phyloP scores from a whole-genome alignment of 2,888 invertebrate genomes.

The Cybosia mesomella region DNA sequence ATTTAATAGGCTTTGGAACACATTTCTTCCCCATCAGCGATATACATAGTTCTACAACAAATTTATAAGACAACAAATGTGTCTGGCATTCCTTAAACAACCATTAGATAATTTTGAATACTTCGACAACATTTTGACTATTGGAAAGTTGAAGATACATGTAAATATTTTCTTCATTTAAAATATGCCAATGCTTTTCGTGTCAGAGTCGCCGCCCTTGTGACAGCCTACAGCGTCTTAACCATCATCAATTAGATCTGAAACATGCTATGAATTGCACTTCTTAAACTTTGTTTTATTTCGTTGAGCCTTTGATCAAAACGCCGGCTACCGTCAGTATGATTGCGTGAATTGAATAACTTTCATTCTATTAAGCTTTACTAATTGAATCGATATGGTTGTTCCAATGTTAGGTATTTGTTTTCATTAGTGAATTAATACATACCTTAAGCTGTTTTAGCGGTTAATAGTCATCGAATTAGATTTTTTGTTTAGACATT shows the following conservation, averaged over 20 bases:
- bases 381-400: constrained; percentile 72
- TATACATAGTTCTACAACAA: constrained; percentile 31
- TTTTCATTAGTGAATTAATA: constrained; percentile 66
- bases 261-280: constrained; percentile 65
- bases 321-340: constrained; percentile 59
- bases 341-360: constrained; percentile 64
- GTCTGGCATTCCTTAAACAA: constrained; percentile 51
- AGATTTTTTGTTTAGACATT: constrained; percentile 34
- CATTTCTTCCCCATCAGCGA: constrained; percentile 20
- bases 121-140: constrained; percentile 53
- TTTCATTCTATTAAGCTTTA: constrained; percentile 65
- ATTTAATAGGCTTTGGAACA: constrained; percentile 22
- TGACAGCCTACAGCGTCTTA: constrained; percentile 56
- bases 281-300: constrained; percentile 53
- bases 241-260: constrained; percentile 63
- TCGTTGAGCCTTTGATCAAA: constrained; percentile 63
- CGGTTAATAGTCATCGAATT: constrained; percentile 38
- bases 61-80: constrained; percentile 34
- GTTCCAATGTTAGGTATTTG: constrained; percentile 66
- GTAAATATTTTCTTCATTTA: constrained; percentile 39
- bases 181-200: constrained; percentile 56
- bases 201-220: constrained; percentile 62
- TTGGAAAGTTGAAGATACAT: constrained; percentile 50
- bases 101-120: constrained; percentile 57
- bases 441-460: constrained; percentile 42